Evolutionary conservation across 2,797 vertebrate species (phyloP).

Genomic region (Hypotaenidia philippensis): DNA sequence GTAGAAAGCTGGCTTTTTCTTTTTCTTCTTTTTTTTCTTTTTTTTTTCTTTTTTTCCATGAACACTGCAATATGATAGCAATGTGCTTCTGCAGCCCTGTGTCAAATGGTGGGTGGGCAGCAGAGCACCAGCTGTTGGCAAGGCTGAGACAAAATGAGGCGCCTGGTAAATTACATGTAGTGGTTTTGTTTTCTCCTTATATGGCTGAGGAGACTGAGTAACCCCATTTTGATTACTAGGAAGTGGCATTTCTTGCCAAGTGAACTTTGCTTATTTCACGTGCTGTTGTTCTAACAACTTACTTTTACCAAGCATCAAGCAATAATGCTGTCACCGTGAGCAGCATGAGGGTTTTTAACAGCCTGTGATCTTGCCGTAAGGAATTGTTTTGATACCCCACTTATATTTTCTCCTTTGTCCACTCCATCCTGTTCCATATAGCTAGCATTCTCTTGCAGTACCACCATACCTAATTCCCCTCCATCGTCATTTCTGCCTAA

Average conservation of each 20-base stretch:
- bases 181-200: background rate
- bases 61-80: fast-evolving
- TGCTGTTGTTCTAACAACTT: background rate
- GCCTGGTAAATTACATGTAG: background rate
- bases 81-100: background rate
- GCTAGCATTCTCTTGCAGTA: background rate
- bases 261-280: background rate
- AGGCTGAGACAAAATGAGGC: background rate
- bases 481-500: fast-evolving
- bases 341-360: background rate
- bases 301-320: background rate
- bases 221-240: background rate
- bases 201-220: background rate
- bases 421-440: background rate
- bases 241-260: background rate
- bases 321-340: background rate
- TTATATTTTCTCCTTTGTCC: background rate
- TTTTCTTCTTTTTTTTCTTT: background rate
- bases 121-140: background rate
- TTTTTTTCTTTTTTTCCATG: background rate
- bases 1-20: background rate
- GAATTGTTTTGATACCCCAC: background rate
- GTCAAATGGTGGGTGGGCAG: background rate
- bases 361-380: background rate
- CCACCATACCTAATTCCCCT: background rate